Evolutionary conservation across 2,888 invertebrate genomes (phyloP).

Genomic region (Atherix ibis): DNA sequence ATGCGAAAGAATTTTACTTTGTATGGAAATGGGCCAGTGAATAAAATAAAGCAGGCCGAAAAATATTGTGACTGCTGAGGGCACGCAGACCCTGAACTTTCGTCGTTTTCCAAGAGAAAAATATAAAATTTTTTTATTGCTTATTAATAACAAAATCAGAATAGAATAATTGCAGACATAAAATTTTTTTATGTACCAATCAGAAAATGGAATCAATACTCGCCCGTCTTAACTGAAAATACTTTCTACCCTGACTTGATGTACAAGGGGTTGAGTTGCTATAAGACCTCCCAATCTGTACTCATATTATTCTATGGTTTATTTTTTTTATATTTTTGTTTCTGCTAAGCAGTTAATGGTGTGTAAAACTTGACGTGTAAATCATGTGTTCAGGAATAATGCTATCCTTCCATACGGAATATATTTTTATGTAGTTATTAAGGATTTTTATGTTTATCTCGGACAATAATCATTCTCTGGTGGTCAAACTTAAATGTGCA

Average conservation of each 20-base stretch:
- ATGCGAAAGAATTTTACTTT: too few relatives aligned
- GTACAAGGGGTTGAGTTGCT: neutral
- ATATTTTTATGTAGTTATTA: conserved; percentile 7
- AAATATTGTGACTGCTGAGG: too few relatives aligned
- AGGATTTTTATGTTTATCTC: neutral
- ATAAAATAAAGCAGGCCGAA: too few relatives aligned
- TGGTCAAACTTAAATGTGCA: too few relatives aligned
- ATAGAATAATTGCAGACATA: neutral
- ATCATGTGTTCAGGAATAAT: conserved; percentile 5
- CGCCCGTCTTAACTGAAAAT: neutral
- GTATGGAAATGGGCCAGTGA: too few relatives aligned
- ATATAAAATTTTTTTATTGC: conserved; percentile 7
- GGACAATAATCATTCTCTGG: too few relatives aligned
- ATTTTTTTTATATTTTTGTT: neutral
- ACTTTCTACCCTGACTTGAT: neutral
- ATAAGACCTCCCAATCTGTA: neutral
- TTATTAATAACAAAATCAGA: conserved; percentile 8
- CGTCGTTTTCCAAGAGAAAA: too few relatives aligned
- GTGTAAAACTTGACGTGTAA: conserved; percentile 9
- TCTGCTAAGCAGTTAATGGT: conserved; percentile 5
- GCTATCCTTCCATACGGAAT: neutral
- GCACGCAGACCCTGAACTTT: too few relatives aligned
- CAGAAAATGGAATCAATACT: neutral
- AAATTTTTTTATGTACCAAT: neutral
- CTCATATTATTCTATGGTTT: too few relatives aligned